These are phyloP conservation scores for Spodoptera litura DNA, from an alignment of 1,140 invertebrate genomes.

Conservation along the genomic window DNA sequence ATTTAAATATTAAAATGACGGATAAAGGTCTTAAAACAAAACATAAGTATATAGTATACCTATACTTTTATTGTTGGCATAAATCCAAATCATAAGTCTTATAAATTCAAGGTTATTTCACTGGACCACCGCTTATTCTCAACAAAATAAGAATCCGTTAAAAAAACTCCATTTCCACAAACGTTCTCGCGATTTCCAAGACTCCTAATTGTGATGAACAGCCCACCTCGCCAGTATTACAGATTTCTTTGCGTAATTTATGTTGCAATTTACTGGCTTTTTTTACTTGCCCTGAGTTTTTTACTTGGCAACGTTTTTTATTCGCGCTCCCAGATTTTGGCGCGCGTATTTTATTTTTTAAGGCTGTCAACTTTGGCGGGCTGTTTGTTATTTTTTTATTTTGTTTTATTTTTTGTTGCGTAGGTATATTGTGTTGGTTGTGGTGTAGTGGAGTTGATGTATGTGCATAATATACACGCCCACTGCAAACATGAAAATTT, in stretches of 20 bases:
- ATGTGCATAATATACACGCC: no score
- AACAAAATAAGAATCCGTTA: slow-evolving; percentile 13
- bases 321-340: slow-evolving; percentile 37
- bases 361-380: slow-evolving; percentile 23
- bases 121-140: background rate
- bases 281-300: slow-evolving; percentile 52
- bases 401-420: background rate
- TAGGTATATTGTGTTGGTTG: no score
- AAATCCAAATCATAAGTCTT: background rate
- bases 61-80: no score
- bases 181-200: slow-evolving; percentile 48
- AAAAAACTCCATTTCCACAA: slow-evolving; percentile 23
- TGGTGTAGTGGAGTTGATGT: no score
- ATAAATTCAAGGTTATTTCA: background rate
- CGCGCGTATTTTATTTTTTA: slow-evolving; percentile 23
- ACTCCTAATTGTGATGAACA: slow-evolving; percentile 68
- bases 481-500: no score
- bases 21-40: no score
- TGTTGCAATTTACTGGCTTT: slow-evolving; percentile 67
- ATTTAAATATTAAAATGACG: no score
- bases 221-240: slow-evolving; percentile 62
- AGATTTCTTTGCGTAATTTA: slow-evolving; percentile 69
- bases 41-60: no score
- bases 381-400: slow-evolving; percentile 5
- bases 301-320: slow-evolving; percentile 50